Evolutionary conservation across 2,113 vertebrate species (phyloP).

Genomic region (Menidia beryllina): DNA sequence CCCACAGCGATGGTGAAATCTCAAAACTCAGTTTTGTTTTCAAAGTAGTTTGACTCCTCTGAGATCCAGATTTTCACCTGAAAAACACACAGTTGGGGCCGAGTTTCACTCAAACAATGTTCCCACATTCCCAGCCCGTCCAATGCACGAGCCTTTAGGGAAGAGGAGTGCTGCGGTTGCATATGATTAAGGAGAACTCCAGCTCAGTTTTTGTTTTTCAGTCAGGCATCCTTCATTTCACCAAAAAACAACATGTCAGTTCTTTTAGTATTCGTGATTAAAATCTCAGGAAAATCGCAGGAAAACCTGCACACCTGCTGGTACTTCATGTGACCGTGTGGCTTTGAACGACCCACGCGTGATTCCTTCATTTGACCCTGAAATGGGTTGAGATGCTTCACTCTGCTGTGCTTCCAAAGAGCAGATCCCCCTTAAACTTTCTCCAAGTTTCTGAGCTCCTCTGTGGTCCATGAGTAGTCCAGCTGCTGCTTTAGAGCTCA

Average conservation of each 20-base stretch:
- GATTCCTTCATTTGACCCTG: constrained; percentile 26
- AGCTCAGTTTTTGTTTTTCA: constrained; percentile 8
- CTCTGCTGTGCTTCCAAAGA: not conserved
- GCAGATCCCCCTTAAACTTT: not conserved
- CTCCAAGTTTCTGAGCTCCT: not conserved
- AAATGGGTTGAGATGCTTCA: not conserved
- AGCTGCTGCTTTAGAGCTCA: not conserved
- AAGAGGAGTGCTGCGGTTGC: constrained; percentile 16
- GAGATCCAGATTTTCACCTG: constrained; percentile 16
- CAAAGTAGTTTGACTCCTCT: constrained; percentile 41
- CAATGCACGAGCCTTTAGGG: constrained; percentile 6
- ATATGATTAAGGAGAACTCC: not conserved
- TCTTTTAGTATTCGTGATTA: not conserved
- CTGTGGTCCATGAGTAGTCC: not conserved
- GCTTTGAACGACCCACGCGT: constrained; percentile 11
- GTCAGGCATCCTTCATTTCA: constrained; percentile 39
- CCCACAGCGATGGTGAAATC: constrained; percentile 20
- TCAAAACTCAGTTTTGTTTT: constrained; percentile 36
- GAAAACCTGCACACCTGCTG: constrained; percentile 4
- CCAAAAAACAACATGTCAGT: not conserved
- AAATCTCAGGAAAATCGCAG: not conserved
- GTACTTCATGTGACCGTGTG: constrained; percentile 33
- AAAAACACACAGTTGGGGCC: constrained; percentile 20
- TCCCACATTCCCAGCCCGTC: constrained; percentile 13
- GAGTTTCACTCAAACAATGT: constrained; percentile 34